Evolutionary conservation across 2,888 invertebrate genomes (phyloP), one percentile per base, ranked within the genome.

Genomic region (Lissonota sp.): DNA sequence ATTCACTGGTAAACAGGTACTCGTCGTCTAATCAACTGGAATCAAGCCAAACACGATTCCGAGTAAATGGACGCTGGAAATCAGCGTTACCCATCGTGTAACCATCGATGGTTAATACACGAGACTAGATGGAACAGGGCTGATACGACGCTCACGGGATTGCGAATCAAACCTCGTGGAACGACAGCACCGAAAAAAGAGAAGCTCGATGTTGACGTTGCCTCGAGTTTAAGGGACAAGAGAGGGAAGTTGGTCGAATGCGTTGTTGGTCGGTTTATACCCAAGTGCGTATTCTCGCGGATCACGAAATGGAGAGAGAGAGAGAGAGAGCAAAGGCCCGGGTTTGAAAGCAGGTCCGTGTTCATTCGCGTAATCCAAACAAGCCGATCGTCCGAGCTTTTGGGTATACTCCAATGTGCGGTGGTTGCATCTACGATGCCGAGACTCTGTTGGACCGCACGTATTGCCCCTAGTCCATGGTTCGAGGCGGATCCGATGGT

Each of bases 341-440:
- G 70, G 84, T 84, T 86, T 82, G 74, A 84, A 85, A 83, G 72
- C 79, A 72, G 79, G 69, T 69, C 67, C 77, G 84, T 84, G 85
- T 86, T 88, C 85, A 85, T 83, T 79, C 83, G 62, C 58, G 66
- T 88, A 87, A 88, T 87, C 86, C 85, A 58, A 79, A 72, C 86
- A 83, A 76, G 71, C 76, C 67, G 57, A 72, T 73, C 67, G 63
- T 44, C 26, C 51, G 40, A 5, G 42, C n/a, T 12, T 46, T 62
- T 37, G 16, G 44, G 63, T n/a, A 6, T 8, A 2, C n/a, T 46
- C 64, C 44, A 39, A 53, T 46, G 16, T 62, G 39, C 46, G 49
- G 58, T 42, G 64, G 58, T 70, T 63, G 44, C 57, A 53, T 49
- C 63, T 57, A 39, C 46, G 8, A 63, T 57, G 67, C 53, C 67